These are phyloP conservation scores for Chiloscyllium plagiosum DNA, from an alignment of 2,113 vertebrate genomes.

Conservation along the genomic window DNA sequence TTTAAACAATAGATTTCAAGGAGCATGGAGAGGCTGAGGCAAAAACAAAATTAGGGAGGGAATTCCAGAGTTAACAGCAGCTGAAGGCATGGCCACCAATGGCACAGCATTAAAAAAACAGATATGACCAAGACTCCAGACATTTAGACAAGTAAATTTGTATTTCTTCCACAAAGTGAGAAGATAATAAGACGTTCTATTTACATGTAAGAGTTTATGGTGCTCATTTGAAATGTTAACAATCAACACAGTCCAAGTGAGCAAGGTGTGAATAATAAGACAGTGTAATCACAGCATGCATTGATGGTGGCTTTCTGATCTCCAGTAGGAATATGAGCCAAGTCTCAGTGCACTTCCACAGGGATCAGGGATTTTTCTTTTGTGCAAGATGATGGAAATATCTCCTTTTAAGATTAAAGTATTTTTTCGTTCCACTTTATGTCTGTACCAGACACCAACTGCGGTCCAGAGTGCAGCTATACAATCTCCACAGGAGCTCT, in stretches of 20 bases:
- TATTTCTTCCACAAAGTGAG: not conserved
- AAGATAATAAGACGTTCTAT: not conserved
- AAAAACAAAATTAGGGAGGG: not conserved
- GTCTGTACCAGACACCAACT: not conserved
- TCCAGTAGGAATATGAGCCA: not conserved
- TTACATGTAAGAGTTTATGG: not conserved
- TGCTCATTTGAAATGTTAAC: not conserved
- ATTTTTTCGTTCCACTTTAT: not conserved
- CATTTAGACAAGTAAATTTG: not conserved
- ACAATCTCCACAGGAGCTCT: not conserved
- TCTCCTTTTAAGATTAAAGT: not conserved
- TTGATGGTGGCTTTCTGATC: not conserved
- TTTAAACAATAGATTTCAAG: not conserved
- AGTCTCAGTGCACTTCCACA: not conserved
- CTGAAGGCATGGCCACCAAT: not conserved
- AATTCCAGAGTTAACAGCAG: not conserved
- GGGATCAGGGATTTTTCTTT: not conserved
- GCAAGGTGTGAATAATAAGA: not conserved
- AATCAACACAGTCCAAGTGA: not conserved
- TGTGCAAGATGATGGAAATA: not conserved
- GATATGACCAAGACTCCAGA: not conserved
- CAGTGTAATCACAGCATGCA: not conserved
- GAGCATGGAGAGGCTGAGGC: not conserved
- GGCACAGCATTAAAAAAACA: not conserved
- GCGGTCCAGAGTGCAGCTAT: not conserved